phyloP scores from a whole-genome alignment of 2,113 vertebrate species.

The Camelus bactrianus region DNA sequence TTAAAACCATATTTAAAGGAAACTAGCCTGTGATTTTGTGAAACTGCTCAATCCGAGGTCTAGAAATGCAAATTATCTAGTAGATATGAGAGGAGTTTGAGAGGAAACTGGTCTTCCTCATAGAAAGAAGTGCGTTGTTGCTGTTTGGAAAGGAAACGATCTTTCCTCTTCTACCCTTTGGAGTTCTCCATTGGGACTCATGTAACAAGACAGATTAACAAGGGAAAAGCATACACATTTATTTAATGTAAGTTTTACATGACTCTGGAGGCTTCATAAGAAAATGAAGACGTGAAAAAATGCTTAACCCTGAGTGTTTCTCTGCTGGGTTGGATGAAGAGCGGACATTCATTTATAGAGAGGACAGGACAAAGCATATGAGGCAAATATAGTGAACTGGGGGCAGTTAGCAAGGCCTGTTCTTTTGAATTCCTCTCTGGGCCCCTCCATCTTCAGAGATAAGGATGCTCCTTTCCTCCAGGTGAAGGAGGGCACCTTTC shows the following conservation, averaged over 20 bases:
- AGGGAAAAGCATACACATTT: neutral
- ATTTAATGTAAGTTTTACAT: neutral
- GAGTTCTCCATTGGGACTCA: neutral
- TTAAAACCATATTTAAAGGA: neutral
- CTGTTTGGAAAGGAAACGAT: neutral
- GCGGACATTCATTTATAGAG: neutral
- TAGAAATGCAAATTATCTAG: neutral
- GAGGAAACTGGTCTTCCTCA: neutral
- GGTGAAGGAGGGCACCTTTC: neutral
- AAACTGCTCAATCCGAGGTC: neutral
- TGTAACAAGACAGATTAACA: neutral
- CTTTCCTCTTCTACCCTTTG: neutral
- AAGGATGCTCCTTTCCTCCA: neutral
- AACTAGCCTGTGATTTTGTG: neutral
- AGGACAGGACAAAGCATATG: neutral
- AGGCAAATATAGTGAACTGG: neutral
- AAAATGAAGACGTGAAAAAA: neutral
- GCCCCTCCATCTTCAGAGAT: neutral
- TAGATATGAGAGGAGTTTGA: neutral
- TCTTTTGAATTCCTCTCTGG: neutral
- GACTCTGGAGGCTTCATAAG: neutral
- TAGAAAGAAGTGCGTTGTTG: neutral
- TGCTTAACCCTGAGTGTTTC: neutral
- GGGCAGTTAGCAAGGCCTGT: neutral
- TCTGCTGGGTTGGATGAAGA: neutral